phyloP scores from a whole-genome alignment of 2,797 vertebrate genomes.

The Petrocephalus sullivani region DNA sequence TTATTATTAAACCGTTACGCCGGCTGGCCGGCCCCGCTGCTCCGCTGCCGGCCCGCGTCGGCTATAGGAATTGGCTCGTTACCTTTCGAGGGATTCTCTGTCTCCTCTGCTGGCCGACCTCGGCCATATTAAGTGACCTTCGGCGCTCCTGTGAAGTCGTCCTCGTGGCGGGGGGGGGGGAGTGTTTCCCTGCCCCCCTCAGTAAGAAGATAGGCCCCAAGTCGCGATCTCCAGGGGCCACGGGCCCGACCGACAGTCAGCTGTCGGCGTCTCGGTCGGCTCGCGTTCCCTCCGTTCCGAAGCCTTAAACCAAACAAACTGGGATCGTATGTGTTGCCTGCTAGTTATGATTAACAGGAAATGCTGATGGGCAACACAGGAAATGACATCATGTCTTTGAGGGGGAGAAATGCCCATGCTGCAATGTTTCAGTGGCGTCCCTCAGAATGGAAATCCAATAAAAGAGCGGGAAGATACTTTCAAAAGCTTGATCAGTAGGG shows the following conservation, averaged over 20 bases:
- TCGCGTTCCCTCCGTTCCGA: conserved; percentile 1
- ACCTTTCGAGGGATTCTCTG: conserved; percentile 15
- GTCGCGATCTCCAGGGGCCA: not conserved
- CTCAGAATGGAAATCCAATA: conserved; percentile 51
- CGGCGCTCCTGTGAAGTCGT: not conserved
- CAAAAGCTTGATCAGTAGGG: conserved; percentile 5
- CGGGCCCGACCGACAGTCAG: not conserved
- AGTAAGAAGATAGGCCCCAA: not conserved
- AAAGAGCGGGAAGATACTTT: conserved; percentile 15
- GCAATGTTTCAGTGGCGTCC: conserved; percentile 51
- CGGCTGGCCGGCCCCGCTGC: not conserved
- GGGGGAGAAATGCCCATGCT: conserved; percentile 56
- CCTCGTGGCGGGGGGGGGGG: not conserved
- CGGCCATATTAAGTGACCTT: conserved; percentile 7
- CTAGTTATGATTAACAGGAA: conserved; percentile 67
- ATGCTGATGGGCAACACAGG: conserved; percentile 67
- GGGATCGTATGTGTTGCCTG: conserved; percentile 47
- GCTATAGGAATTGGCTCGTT: conserved; percentile 1
- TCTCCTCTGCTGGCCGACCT: not conserved
- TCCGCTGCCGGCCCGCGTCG: not conserved
- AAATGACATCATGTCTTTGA: conserved; percentile 73
- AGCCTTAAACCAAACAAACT: conserved; percentile 13
- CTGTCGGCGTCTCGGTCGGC: conserved; percentile 16
- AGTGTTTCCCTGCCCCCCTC: not conserved
- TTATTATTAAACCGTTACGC: conserved; percentile 72